Conservation (phyloP, 2,113 vertebrate genomes). For the Ploceus nigricollis region DNA sequence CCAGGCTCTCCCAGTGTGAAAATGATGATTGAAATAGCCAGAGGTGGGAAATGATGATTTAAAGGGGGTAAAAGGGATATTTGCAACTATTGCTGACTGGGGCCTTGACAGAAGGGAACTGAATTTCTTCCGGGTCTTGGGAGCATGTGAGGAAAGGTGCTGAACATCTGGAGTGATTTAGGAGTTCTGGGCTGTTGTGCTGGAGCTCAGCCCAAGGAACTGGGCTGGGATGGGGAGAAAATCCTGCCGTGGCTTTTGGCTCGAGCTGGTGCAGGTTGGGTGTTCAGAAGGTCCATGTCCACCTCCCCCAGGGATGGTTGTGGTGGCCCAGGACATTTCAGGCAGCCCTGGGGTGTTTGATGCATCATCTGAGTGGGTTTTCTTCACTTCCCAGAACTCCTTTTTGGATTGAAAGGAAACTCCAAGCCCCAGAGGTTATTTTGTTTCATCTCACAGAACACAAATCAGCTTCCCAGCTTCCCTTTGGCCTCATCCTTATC, state of each 20-base stretch:
- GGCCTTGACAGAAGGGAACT: slow-evolving; percentile 13
- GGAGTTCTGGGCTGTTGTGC: neutral
- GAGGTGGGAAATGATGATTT: neutral
- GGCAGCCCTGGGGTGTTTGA: neutral
- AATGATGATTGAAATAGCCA: slow-evolving; percentile 16
- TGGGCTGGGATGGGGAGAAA: neutral
- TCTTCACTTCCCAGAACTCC: neutral
- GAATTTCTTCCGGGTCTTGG: slow-evolving; percentile 26
- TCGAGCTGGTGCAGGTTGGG: neutral
- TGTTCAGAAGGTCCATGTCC: fast-evolving
- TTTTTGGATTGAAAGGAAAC: neutral
- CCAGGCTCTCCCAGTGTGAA: neutral
- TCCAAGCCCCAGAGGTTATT: neutral
- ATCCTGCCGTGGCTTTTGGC: neutral
- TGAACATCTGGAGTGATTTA: slow-evolving; percentile 23
- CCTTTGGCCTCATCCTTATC: neutral
- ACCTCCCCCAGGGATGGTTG: neutral
- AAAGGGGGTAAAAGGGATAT: neutral
- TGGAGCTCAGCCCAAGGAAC: neutral
- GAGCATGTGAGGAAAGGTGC: neutral
- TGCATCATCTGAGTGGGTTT: neutral
- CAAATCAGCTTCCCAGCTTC: neutral
- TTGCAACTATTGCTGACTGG: neutral
- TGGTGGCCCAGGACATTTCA: neutral
- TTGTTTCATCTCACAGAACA: neutral